Conservation (phyloP, 2,113 vertebrate species). For the Alectura lathami region DNA sequence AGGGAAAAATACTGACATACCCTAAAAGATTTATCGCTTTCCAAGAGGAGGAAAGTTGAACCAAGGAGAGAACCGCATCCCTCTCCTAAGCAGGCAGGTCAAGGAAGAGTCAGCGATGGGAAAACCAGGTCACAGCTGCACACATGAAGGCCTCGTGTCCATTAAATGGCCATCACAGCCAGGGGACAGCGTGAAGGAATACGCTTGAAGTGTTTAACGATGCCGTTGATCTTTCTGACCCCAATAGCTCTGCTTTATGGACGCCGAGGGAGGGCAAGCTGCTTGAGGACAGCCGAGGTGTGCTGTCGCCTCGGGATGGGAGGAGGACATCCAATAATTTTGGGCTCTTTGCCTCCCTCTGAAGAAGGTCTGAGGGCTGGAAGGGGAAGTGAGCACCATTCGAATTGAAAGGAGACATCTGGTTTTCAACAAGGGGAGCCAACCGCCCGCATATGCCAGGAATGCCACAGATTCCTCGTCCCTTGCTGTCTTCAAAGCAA, state of each 20-base stretch:
- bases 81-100: not conserved
- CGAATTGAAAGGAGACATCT: conserved; percentile 4
- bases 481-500: not conserved
- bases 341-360: not conserved
- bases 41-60: not conserved
- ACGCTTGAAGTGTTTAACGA: not conserved
- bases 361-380: not conserved
- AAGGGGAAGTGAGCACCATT: not conserved
- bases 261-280: not conserved
- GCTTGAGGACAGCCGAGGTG: not conserved
- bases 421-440: not conserved
- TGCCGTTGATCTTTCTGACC: not conserved
- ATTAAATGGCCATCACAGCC: not conserved
- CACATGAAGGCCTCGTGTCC: not conserved
- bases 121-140: not conserved
- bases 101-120: not conserved
- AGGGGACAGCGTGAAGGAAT: not conserved
- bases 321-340: not conserved
- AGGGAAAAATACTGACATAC: rapidly evolving
- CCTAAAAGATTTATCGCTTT: conserved; percentile 2
- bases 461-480: not conserved
- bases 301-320: not conserved
- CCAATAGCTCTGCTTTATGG: not conserved
- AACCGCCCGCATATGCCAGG: not conserved
- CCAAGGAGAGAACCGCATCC: not conserved